Evolutionary conservation across 2,113 vertebrate genomes (phyloP).

Genomic region (Sylvietta virens): DNA sequence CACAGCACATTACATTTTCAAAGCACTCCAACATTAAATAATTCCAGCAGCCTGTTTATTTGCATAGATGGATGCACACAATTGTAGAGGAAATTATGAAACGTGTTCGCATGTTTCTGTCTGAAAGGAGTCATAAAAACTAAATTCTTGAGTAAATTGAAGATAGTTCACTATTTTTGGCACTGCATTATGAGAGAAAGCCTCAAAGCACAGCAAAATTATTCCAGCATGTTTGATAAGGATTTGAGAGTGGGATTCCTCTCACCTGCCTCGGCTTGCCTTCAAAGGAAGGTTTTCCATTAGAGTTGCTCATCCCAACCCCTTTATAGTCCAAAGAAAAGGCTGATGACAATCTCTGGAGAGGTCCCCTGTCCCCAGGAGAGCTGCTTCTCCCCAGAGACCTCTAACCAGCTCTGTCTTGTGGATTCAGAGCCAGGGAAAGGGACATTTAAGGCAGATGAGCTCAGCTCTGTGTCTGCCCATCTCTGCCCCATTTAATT

Average conservation of each 20-base stretch:
- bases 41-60: constrained; percentile 51
- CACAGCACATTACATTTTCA: constrained; percentile 25
- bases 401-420: background rate
- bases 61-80: constrained; percentile 38
- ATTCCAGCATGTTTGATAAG: constrained; percentile 29
- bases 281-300: background rate
- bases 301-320: background rate
- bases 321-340: background rate
- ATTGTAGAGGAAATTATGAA: constrained; percentile 57
- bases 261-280: background rate
- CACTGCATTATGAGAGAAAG: background rate
- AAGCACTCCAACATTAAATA: constrained; percentile 27
- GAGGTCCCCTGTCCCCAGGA: background rate
- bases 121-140: constrained; percentile 38
- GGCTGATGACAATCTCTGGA: background rate
- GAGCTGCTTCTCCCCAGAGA: background rate
- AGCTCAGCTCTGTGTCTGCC: background rate
- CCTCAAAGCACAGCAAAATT: background rate
- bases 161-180: constrained; percentile 13
- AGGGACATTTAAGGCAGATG: accelerated
- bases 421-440: background rate
- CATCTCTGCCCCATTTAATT: background rate
- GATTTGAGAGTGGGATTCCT: background rate
- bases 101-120: constrained; percentile 2
- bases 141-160: constrained; percentile 28